Conservation (phyloP, 2,888 invertebrate genomes). For the Neuroscelio doddi region DNA sequence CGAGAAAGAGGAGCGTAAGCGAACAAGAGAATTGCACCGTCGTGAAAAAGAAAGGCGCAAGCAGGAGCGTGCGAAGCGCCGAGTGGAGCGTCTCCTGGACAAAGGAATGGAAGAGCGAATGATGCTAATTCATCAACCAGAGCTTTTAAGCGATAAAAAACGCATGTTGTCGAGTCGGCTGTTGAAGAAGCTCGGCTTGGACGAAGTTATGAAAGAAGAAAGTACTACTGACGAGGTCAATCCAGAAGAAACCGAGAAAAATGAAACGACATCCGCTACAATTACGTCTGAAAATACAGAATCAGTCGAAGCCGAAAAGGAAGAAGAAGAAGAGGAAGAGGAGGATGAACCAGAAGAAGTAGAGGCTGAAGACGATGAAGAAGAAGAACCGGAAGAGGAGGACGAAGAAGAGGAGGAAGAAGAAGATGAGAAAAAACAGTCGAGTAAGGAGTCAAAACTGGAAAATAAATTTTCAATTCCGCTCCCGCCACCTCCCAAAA, state of each 20-base stretch:
- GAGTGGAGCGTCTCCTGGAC: constrained; percentile 49
- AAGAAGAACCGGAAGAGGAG: constrained; percentile 50
- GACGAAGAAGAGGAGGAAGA: constrained; percentile 55
- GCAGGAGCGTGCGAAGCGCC: constrained; percentile 58
- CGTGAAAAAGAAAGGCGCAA: constrained; percentile 64
- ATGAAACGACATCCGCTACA: constrained; percentile 3
- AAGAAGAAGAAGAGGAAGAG: constrained; percentile 48
- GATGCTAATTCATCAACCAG: constrained; percentile 51
- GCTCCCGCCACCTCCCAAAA: constrained; percentile 72
- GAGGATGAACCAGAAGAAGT: constrained; percentile 55
- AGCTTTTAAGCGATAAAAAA: constrained; percentile 46
- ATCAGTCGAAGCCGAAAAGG: constrained; percentile 53
- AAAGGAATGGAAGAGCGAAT: constrained; percentile 36
- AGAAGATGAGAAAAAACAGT: constrained; percentile 48
- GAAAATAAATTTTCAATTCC: constrained; percentile 50
- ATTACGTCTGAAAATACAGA: constrained; percentile 32
- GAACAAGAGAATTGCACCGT: constrained; percentile 57
- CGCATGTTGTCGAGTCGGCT: constrained; percentile 8
- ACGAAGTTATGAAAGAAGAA: constrained; percentile 33
- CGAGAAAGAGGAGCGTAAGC: constrained; percentile 67
- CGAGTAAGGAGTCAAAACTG: constrained; percentile 42
- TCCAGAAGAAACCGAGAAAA: constrained; percentile 13
- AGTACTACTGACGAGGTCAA: constrained; percentile 22
- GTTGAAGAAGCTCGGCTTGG: background rate
- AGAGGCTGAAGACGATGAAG: constrained; percentile 43